A percentile compares a stretch with the other conserved stretches of the same genome.
phyloP scores from a whole-genome alignment of 1,140 invertebrate species.

The Microvelia longipes region DNA sequence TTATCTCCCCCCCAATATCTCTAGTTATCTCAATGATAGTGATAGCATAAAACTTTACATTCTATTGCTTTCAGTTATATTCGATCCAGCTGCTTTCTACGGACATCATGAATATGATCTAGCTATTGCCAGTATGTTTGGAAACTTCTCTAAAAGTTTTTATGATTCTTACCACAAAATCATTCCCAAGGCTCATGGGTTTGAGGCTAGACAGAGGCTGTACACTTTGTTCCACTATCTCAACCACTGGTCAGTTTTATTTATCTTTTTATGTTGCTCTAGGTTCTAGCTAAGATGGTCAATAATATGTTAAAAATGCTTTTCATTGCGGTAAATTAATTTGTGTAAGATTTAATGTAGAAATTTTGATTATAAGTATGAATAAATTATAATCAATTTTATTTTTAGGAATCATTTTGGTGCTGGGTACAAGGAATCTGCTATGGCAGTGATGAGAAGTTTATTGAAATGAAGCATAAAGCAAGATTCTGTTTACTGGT shows the following conservation, averaged over 20 bases:
- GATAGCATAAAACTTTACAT: too few relatives aligned
- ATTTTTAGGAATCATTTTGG: slow-evolving; percentile 25
- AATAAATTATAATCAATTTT: neutral
- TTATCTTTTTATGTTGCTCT: slow-evolving; percentile 4
- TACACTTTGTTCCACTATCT: slow-evolving; percentile 49
- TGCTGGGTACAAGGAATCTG: slow-evolving; percentile 18
- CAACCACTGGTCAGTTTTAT: slow-evolving; percentile 41
- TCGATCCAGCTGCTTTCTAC: slow-evolving; percentile 48
- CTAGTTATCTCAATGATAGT: too few relatives aligned
- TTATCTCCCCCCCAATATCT: too few relatives aligned
- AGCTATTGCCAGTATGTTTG: slow-evolving; percentile 45
- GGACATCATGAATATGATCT: slow-evolving; percentile 49
- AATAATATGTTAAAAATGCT: neutral
- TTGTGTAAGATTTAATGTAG: neutral
- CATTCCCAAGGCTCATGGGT: slow-evolving; percentile 39
- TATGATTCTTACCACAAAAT: slow-evolving; percentile 39
- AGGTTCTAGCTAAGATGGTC: neutral
- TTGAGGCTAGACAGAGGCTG: slow-evolving; percentile 34
- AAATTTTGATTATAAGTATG: neutral
- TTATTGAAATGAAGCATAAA: slow-evolving; percentile 18
- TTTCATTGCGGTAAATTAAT: neutral
- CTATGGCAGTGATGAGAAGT: slow-evolving; percentile 18
- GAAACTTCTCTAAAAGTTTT: slow-evolving; percentile 39
- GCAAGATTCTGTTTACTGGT: neutral
- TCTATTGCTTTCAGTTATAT: slow-evolving; percentile 38